Conservation (phyloP, 2,797 vertebrate species). For the Lagodon rhomboides region DNA sequence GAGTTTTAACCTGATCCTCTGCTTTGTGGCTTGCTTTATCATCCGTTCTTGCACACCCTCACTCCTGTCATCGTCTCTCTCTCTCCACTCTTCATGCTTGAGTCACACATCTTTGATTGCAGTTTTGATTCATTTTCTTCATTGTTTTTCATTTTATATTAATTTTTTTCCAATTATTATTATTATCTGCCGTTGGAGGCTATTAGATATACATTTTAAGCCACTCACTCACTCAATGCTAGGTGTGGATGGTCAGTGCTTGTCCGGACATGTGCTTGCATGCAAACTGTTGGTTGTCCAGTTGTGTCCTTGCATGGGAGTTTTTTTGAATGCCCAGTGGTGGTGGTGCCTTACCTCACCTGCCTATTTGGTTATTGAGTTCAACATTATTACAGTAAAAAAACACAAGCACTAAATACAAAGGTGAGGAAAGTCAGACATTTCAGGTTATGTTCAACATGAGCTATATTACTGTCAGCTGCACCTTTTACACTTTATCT, state of each 20-base stretch:
- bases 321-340: neutral
- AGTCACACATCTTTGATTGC: constrained; percentile 76
- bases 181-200: constrained; percentile 25
- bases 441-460: neutral
- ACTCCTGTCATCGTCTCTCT: constrained; percentile 32
- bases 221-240: constrained; percentile 46
- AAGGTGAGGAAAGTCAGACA: neutral
- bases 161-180: constrained; percentile 25
- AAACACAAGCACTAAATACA: neutral
- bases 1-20: constrained; percentile 75
- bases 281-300: constrained; percentile 46
- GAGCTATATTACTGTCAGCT: neutral
- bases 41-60: constrained; percentile 51
- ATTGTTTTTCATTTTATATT: neutral
- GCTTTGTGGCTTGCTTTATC: constrained; percentile 67
- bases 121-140: constrained; percentile 52
- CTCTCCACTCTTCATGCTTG: constrained; percentile 68
- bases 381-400: neutral
- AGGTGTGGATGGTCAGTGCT: constrained; percentile 63
- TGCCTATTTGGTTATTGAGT: neutral
- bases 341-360: constrained; percentile 8
- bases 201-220: constrained; percentile 34
- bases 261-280: constrained; percentile 53
- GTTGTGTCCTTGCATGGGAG: constrained; percentile 52
- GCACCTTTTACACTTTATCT: neutral